These are phyloP conservation scores for Paramuricea clavata DNA, from an alignment of 92 coral and sea anemone species.

Conservation along the genomic window DNA sequence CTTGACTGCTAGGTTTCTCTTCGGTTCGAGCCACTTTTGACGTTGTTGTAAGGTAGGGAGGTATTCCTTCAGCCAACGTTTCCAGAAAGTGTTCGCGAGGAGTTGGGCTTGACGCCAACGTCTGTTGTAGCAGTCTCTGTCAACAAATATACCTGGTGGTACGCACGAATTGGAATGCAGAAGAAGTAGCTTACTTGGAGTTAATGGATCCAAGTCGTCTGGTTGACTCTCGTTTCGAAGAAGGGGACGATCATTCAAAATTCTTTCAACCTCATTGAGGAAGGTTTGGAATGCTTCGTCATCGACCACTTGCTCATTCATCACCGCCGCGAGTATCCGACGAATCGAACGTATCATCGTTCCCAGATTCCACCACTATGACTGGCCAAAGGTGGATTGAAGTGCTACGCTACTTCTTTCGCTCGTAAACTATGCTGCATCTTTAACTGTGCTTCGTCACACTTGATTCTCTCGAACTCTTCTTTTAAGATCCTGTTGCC, in stretches of 20 bases:
- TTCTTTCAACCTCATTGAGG: neutral
- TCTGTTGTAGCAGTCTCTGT: neutral
- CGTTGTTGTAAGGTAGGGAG: constrained; percentile 37
- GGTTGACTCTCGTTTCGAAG: neutral
- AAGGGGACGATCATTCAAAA: constrained; percentile 17
- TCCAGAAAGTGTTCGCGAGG: constrained; percentile 44
- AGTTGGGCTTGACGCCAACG: constrained; percentile 46
- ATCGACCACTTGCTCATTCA: neutral
- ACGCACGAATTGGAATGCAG: constrained; percentile 32
- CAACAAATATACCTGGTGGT: constrained; percentile 16
- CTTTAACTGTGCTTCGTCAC: neutral
- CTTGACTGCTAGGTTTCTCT: constrained; percentile 14
- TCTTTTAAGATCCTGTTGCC: neutral
- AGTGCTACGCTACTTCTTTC: neutral
- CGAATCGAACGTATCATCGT: neutral
- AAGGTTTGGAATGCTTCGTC: neutral
- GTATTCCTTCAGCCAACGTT: constrained; percentile 42
- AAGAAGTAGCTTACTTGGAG: constrained; percentile 31
- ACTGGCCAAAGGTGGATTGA: neutral
- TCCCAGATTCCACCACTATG: neutral
- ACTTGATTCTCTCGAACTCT: neutral
- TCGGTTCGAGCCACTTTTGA: constrained; percentile 40
- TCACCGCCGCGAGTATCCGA: neutral
- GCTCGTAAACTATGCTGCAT: neutral
- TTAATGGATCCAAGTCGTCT: constrained; percentile 12